Evolutionary conservation across 2,797 vertebrate genomes (phyloP), one percentile per base, ranked within the genome.

Genomic region (Silurus lanzhouensis): DNA sequence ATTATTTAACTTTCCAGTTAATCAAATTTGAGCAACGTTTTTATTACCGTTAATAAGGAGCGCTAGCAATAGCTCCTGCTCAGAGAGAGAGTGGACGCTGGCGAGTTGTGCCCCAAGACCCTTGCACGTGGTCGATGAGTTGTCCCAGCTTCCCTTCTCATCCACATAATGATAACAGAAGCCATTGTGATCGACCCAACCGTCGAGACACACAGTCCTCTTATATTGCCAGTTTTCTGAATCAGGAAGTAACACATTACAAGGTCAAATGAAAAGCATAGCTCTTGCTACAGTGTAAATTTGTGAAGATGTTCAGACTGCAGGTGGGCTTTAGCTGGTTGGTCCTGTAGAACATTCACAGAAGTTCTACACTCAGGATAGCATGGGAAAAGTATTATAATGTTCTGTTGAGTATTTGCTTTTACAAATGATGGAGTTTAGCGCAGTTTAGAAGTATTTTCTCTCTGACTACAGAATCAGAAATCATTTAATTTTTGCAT

Each of bases 161-260:
- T 92, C 89, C 85, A 95, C 91, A 81, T 97, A 92, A 82, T 83
- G 92, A 93, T 97, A 98, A 94, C 98, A 99, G 88, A 95, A 95
- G 82, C 90, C 92, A 81, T 95, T 97, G 90, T 98, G 93, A 38
- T 97, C 93, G 93, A 93, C 92, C 98, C 98, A 99, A 64, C 92
- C 96, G 68, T 92, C 1, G 0, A 93, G 93, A 91, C 98, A 99
- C 84, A 90, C 89, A 0, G 97, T 98, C 58, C 88, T 88, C 77
- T 95, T 88, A 82, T 98, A 97, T 90, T 95, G 97, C 98, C 98
- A 99, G 27, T 92, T 92, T 87, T 95, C 97, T 96, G 70, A 81
- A 61, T 46, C 52, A 81, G 75, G 52, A 58, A 77, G 27, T 83
- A 64, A 12, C 27, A 84, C n/a, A 76, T 25, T 19, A 78, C 19